Evolutionary conservation across 1,140 invertebrate genomes (phyloP).

Genomic region (Trialeurodes vaporariorum): DNA sequence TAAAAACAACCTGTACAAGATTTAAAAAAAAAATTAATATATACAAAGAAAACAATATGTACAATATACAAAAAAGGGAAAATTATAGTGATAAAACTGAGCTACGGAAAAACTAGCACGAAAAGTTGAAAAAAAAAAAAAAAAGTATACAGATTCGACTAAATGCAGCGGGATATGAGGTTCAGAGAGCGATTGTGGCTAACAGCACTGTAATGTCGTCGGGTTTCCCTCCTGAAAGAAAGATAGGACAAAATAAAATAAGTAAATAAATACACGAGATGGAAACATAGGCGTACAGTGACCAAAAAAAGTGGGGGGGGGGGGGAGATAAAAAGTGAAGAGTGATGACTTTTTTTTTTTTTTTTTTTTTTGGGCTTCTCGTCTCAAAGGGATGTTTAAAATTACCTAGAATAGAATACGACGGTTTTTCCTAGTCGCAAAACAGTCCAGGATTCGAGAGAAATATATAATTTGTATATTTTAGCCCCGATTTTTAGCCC

Average conservation of each 20-base stretch:
- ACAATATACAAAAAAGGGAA: neutral
- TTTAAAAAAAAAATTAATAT: neutral
- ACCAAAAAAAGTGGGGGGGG: no score
- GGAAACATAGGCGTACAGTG: no score
- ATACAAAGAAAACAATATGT: neutral
- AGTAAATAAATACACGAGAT: neutral
- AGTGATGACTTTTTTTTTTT: no score
- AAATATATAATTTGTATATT: no score
- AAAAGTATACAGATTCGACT: slow-evolving; percentile 1
- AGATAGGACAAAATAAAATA: slow-evolving; percentile 1
- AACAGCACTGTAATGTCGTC: slow-evolving; percentile 96
- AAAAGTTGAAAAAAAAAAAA: neutral
- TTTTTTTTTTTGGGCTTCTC: no score
- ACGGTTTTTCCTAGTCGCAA: no score
- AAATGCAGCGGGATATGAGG: neutral
- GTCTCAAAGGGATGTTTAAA: no score
- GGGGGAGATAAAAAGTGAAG: no score
- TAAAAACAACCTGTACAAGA: neutral
- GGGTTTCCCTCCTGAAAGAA: slow-evolving; percentile 78
- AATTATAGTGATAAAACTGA: neutral
- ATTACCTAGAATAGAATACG: no score
- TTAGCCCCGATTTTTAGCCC: no score
- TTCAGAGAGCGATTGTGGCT: slow-evolving; percentile 56
- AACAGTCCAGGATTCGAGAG: no score
- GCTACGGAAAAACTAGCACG: neutral